Percentiles rank a stretch among this genome's conserved stretches.
phyloP scores from a whole-genome alignment of 1,140 invertebrate species.

The Potamilus streckersoni region DNA sequence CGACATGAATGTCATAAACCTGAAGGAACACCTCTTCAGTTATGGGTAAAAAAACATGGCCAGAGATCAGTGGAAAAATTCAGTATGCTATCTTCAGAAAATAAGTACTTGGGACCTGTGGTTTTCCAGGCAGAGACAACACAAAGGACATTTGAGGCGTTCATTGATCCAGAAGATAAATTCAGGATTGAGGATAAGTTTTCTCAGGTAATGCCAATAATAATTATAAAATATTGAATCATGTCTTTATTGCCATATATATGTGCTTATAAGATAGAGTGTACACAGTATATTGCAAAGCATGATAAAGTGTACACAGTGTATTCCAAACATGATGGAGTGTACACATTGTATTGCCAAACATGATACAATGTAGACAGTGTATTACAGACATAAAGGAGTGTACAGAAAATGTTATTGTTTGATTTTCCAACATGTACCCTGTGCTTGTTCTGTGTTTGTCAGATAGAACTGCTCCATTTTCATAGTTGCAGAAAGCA shows the following conservation, averaged over 20 bases:
- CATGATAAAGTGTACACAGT: no score
- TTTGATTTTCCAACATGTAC: no score
- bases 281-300: no score
- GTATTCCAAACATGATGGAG: no score
- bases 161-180: constrained; percentile 93
- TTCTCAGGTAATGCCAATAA: constrained; percentile 78
- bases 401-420: no score
- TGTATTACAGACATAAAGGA: no score
- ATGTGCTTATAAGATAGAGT: no score
- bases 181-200: constrained; percentile 92
- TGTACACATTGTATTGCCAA: no score
- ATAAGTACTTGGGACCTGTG: constrained; percentile 76
- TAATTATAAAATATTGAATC: constrained; percentile 1
- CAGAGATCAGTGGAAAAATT: constrained; percentile 85
- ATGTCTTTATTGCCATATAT: not conserved
- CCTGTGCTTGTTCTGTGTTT: no score
- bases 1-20: constrained; percentile 72
- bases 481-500: no score
- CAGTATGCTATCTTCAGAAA: constrained; percentile 77
- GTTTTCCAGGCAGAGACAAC: constrained; percentile 88
- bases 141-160: constrained; percentile 88
- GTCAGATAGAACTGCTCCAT: no score
- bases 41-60: constrained; percentile 92
- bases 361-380: no score
- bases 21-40: constrained; percentile 77